Conservation (phyloP, 64 coral and sea anemone species). For the Stichodactyla helianthus region DNA sequence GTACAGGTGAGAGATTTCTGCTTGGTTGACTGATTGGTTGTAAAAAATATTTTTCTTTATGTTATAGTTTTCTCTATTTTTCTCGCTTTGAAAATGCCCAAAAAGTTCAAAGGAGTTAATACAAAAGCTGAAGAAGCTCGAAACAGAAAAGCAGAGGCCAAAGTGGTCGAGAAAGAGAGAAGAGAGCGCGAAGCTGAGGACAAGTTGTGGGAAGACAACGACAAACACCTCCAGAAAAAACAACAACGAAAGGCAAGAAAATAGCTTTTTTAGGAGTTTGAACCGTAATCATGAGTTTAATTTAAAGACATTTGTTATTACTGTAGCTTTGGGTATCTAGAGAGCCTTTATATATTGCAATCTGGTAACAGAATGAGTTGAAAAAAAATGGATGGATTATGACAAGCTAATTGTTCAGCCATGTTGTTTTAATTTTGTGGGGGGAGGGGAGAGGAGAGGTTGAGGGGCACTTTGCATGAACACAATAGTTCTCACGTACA, state of each 20-base stretch:
- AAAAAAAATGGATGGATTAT: too few relatives aligned
- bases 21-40: too few relatives aligned
- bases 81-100: constrained; percentile 56
- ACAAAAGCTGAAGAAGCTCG: constrained; percentile 87
- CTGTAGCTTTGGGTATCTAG: too few relatives aligned
- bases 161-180: constrained; percentile 62
- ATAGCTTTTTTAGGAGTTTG: background rate
- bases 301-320: too few relatives aligned
- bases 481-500: too few relatives aligned
- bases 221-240: constrained; percentile 70
- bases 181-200: constrained; percentile 90
- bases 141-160: constrained; percentile 53
- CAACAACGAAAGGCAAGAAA: constrained; percentile 75
- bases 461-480: too few relatives aligned
- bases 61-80: background rate
- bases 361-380: too few relatives aligned
- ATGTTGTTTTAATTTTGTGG: too few relatives aligned
- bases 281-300: background rate
- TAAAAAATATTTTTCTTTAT: background rate
- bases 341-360: too few relatives aligned
- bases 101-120: constrained; percentile 89
- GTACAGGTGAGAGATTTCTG: background rate
- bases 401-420: too few relatives aligned
- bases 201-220: constrained; percentile 81
- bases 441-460: too few relatives aligned